Percentiles rank a stretch among this genome's conserved stretches.
Evolutionary conservation across 2,113 vertebrate species (phyloP).

Genomic region (Apteryx owenii): DNA sequence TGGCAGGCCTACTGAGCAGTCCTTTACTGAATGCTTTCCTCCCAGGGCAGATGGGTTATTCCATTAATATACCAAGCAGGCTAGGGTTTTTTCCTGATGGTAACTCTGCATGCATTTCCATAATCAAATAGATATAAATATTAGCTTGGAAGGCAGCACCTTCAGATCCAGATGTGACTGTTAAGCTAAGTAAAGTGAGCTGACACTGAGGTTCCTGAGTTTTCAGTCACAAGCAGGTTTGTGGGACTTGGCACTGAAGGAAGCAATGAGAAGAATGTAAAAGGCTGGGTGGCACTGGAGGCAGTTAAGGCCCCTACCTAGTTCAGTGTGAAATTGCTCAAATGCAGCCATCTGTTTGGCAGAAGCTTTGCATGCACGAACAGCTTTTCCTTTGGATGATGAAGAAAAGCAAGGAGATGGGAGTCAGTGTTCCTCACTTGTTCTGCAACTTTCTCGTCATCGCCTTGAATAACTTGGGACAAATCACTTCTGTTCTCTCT

Average conservation of each 20-base stretch:
- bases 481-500: neutral
- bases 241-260: neutral
- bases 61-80: neutral
- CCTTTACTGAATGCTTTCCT: neutral
- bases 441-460: neutral
- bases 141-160: neutral
- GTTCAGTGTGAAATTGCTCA: neutral
- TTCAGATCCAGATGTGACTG: neutral
- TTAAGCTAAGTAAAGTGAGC: constrained; percentile 12
- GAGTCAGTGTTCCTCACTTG: neutral
- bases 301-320: neutral
- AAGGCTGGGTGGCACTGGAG: neutral
- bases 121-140: constrained; percentile 25
- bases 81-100: neutral
- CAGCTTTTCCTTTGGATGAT: neutral
- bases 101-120: neutral
- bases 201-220: neutral
- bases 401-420: neutral
- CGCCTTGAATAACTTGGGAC: neutral
- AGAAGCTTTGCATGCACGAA: neutral
- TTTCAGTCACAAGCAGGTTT: neutral
- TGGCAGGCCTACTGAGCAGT: neutral
- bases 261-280: neutral
- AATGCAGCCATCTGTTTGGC: neutral
- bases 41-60: neutral